Conservation (phyloP, 2,888 invertebrate genomes). For the Chymomyza fuscimana region DNA sequence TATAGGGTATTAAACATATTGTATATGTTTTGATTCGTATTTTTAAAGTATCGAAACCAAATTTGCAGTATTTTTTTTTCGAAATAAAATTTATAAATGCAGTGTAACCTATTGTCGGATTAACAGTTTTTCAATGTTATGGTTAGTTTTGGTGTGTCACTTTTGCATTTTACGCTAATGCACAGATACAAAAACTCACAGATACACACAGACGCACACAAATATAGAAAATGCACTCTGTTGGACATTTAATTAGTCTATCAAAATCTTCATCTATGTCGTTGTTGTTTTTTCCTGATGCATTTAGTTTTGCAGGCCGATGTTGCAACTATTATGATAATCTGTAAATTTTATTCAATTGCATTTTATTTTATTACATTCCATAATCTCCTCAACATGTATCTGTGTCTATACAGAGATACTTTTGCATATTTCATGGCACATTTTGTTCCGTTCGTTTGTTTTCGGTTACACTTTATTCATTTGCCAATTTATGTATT, state of each 20-base stretch:
- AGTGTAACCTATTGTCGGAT: no score
- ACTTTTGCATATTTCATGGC: slow-evolving; percentile 1
- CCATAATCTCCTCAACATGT: slow-evolving; percentile 15
- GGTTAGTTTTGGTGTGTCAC: slow-evolving; percentile 20
- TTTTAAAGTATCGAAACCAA: no score
- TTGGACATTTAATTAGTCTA: background rate
- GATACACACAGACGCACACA: background rate
- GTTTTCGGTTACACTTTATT: slow-evolving; percentile 35
- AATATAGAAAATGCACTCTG: background rate
- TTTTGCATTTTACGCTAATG: slow-evolving; percentile 32
- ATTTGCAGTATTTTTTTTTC: no score
- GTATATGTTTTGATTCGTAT: no score
- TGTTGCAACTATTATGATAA: slow-evolving; percentile 43
- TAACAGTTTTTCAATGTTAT: no score
- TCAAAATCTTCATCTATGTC: slow-evolving; percentile 1
- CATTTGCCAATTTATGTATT: background rate
- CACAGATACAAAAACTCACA: background rate
- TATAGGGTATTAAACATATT: no score
- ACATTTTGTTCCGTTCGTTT: slow-evolving; percentile 27
- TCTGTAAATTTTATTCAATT: slow-evolving; percentile 44
- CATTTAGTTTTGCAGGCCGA: background rate
- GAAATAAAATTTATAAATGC: no score
- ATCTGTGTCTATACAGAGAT: background rate
- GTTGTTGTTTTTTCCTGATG: slow-evolving; percentile 11
- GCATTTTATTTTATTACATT: slow-evolving; percentile 25